Evolutionary conservation across 2,797 vertebrate genomes (phyloP).

Genomic region (Protosalanx chinensis): DNA sequence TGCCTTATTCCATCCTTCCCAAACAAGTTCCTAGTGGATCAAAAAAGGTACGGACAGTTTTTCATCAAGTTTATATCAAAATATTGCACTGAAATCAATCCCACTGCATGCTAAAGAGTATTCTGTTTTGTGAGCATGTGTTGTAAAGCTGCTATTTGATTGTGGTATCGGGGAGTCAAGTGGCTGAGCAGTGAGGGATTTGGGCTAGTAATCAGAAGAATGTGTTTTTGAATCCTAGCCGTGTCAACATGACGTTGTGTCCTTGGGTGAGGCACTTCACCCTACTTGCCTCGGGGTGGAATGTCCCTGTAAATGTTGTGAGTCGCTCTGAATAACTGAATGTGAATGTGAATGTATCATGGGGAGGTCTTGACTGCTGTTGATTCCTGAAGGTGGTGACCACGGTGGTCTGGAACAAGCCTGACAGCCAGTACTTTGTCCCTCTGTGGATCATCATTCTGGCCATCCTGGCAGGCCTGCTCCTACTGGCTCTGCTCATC

Average conservation of each 20-base stretch:
- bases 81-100: no score
- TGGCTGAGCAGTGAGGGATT: no score
- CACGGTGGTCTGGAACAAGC: conserved; percentile 82
- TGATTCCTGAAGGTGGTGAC: conserved; percentile 74
- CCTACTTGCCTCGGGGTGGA: no score
- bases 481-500: conserved; percentile 89
- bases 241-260: no score
- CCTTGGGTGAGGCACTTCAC: no score
- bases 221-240: no score
- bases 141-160: neutral
- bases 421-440: conserved; percentile 79
- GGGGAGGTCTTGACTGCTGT: conserved; percentile 7
- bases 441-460: conserved; percentile 93
- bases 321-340: no score
- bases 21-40: conserved; percentile 69
- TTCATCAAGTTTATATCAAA: no score
- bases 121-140: no score
- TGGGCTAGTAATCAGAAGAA: no score
- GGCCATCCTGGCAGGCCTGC: conserved; percentile 85
- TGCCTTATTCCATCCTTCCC: conserved; percentile 85
- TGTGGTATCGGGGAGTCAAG: neutral
- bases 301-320: no score
- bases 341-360: neutral
- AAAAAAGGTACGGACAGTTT: conserved; percentile 73
- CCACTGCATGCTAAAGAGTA: no score